phyloP scores from a whole-genome alignment of 2,113 vertebrate species.

The Oreocharis arfaki region DNA sequence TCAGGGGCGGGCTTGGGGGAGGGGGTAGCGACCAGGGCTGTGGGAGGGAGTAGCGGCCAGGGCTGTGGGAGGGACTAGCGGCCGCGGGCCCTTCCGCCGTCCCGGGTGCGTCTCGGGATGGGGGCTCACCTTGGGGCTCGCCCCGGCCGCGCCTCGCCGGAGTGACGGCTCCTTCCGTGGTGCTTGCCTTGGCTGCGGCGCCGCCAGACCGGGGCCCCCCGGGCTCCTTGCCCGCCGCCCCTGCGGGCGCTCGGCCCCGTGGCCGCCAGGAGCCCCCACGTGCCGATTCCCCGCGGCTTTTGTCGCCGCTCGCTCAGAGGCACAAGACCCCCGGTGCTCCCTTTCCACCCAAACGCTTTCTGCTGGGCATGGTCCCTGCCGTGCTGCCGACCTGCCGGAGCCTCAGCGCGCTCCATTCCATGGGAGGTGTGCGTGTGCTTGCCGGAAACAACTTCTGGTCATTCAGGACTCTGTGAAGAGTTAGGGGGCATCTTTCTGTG shows the following conservation, averaged over 20 bases:
- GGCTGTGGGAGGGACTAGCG: not conserved
- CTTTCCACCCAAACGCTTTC: no score
- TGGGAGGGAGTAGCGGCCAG: no score
- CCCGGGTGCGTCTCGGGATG: not conserved
- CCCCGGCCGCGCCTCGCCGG: not conserved
- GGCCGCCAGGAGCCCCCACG: not conserved
- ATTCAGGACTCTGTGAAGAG: not conserved
- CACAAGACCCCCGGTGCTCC: no score
- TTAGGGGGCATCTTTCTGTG: not conserved
- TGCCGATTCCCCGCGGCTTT: not conserved
- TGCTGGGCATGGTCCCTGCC: not conserved
- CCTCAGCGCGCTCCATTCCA: rapidly evolving
- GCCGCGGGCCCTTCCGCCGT: not conserved
- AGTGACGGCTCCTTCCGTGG: not conserved
- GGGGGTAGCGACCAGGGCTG: no score
- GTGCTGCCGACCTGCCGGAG: rapidly evolving
- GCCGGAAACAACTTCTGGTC: not conserved
- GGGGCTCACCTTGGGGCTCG: not conserved
- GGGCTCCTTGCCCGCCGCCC: no score
- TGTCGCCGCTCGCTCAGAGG: not conserved
- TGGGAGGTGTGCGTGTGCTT: rapidly evolving
- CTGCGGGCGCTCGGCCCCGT: not conserved
- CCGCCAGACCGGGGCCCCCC: not conserved
- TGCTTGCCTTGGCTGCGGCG: not conserved
- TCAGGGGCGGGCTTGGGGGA: not conserved